phyloP scores from a whole-genome alignment of 2,113 vertebrate genomes.

The Rhea pennata region DNA sequence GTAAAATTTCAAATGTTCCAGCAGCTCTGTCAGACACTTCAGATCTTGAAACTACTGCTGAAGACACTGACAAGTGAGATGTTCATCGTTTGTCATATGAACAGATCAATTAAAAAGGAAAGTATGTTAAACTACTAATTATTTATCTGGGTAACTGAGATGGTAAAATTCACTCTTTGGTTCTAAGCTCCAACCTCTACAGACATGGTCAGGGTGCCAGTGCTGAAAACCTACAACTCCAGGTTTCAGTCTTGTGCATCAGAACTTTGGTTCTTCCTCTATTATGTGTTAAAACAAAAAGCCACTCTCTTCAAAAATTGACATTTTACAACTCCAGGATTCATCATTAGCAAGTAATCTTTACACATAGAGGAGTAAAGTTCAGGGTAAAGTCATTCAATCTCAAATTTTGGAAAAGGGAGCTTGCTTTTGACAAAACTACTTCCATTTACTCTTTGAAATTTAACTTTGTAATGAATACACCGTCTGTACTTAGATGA shows the following conservation, averaged over 20 bases:
- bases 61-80: conserved; percentile 59
- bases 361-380: background rate
- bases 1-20: conserved; percentile 67
- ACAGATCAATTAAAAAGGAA: conserved; percentile 49
- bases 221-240: background rate
- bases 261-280: background rate
- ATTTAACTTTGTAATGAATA: background rate
- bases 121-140: conserved; percentile 30
- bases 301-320: background rate
- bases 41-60: conserved; percentile 61
- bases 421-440: background rate
- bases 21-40: conserved; percentile 67
- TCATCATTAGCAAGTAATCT: background rate
- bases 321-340: background rate
- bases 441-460: background rate
- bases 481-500: background rate
- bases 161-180: background rate
- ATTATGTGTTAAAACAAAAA: background rate
- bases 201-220: background rate
- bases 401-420: background rate
- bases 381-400: background rate
- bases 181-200: background rate
- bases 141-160: conserved; percentile 14
- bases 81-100: conserved; percentile 65
- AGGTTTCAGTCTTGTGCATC: background rate